These are phyloP conservation scores for Allenopithecus nigroviridis DNA, from an alignment of 2,797 vertebrate genomes.

Conservation along the genomic window DNA sequence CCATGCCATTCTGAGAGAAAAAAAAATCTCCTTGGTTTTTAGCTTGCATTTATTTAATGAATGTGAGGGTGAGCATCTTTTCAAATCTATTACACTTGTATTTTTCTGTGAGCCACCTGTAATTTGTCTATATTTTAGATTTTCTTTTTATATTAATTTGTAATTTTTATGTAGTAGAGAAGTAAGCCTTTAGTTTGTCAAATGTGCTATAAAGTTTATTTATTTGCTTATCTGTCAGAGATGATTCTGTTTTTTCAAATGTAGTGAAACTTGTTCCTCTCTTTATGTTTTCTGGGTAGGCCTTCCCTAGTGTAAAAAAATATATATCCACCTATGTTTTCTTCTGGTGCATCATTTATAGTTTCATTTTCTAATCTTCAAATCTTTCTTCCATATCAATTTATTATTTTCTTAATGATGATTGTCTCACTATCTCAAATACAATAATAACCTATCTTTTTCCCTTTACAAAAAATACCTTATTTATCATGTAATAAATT, in stretches of 20 bases:
- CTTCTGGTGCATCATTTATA: neutral
- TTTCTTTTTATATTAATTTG: slow-evolving; percentile 38
- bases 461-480: neutral
- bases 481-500: neutral
- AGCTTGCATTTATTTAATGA: slow-evolving; percentile 19
- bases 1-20: neutral
- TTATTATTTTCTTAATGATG: neutral
- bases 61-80: neutral
- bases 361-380: slow-evolving; percentile 19
- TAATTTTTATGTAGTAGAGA: neutral
- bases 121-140: neutral
- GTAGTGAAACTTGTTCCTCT: neutral
- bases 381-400: neutral
- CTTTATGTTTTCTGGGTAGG: neutral
- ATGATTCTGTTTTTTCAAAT: neutral
- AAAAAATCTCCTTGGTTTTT: neutral
- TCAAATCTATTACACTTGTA: neutral
- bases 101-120: neutral
- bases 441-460: neutral
- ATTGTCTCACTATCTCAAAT: neutral
- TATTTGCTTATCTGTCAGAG: neutral
- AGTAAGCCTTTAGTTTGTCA: neutral
- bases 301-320: neutral
- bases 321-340: neutral
- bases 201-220: neutral